Evolutionary conservation across 2,113 vertebrate species (phyloP), one percentile per base, ranked within the genome.

Genomic region (Sphaerodactylus townsendi): DNA sequence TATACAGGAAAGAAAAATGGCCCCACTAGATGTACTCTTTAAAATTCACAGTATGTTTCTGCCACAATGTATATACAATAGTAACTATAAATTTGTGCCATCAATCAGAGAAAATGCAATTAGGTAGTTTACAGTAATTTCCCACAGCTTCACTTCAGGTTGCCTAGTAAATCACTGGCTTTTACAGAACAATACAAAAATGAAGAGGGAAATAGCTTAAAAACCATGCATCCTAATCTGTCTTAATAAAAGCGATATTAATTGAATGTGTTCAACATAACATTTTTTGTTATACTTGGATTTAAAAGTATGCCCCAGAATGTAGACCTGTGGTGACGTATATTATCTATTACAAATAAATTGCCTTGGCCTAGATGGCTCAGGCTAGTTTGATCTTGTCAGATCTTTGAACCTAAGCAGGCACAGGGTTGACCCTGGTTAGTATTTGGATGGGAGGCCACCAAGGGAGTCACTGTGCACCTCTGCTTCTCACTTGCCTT

Each of bases 181-280:
- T 89, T 71, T 81, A 84, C 1, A 25, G 64, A 89, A 70, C 64
- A 86, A 83, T 76, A 62, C 85, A 25, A 65, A 62, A 89, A 23
- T 25, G 56, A 69, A 59, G 59, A 69, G 30, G 66, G 81, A 82
- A 50, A 79, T n/a, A 53, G 64, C 64, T 87, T 88, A 86, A 3
- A 68, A 83, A 71, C 28, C 0, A 0, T 66, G 33, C 2, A 50
- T 77, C 86, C 41, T 44, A 65, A 91, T 88, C 88, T 77, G 30
- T 82, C 87, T 46, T 53, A 75, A 88, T 19, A 79, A 88, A 82
- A 82, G 75, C 46, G 4, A 56, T 74, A 86, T 39, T 92, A 84
- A 86, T 81, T 88, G 71, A 11, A 68, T 0, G 0, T 44, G 68
- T n/a, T 72, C n/a, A 53, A 28, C 11, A 50, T n/a, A 56, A 10